A percentile compares a stretch with the other conserved stretches of the same genome.
These are phyloP conservation scores for Tetragonula carbonaria DNA, from an alignment of 2,888 invertebrate species.

Conservation along the genomic window DNA sequence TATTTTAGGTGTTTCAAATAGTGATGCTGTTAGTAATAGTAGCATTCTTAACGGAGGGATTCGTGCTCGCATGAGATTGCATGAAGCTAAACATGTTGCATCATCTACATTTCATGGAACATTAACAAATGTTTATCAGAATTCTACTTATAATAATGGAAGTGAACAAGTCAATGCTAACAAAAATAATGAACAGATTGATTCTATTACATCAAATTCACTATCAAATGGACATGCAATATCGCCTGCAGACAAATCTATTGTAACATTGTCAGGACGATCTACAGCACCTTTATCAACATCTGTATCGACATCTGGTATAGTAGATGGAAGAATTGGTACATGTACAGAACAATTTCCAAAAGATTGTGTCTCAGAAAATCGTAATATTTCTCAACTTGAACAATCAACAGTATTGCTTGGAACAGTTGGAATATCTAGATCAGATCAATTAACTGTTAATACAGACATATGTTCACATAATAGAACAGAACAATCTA, in stretches of 20 bases:
- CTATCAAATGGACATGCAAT: slow-evolving; percentile 67
- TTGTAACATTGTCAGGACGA: slow-evolving; percentile 43
- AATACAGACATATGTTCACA: slow-evolving; percentile 51
- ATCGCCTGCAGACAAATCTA: slow-evolving; percentile 58
- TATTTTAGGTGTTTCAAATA: slow-evolving; percentile 78
- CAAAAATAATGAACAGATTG: slow-evolving; percentile 47
- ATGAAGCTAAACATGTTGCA: slow-evolving; percentile 85
- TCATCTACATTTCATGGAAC: slow-evolving; percentile 70
- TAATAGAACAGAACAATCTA: slow-evolving; percentile 57
- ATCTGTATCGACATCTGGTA: slow-evolving; percentile 33
- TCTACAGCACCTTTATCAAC: slow-evolving; percentile 40
- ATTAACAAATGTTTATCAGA: slow-evolving; percentile 57
- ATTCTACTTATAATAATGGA: slow-evolving; percentile 53
- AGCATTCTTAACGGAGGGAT: slow-evolving; percentile 90
- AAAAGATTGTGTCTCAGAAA: slow-evolving; percentile 37
- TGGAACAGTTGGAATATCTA: slow-evolving; percentile 41
- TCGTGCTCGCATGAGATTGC: slow-evolving; percentile 88
- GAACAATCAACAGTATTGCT: slow-evolving; percentile 52
- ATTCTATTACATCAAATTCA: slow-evolving; percentile 49
- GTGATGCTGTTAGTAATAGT: slow-evolving; percentile 83
- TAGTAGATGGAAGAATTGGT: slow-evolving; percentile 40
- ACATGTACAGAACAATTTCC: slow-evolving; percentile 38
- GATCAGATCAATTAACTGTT: slow-evolving; percentile 50
- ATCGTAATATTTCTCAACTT: slow-evolving; percentile 38
- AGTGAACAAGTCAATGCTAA: slow-evolving; percentile 58